Conservation (phyloP, 2,113 vertebrate genomes). For the Varanus komodoensis region DNA sequence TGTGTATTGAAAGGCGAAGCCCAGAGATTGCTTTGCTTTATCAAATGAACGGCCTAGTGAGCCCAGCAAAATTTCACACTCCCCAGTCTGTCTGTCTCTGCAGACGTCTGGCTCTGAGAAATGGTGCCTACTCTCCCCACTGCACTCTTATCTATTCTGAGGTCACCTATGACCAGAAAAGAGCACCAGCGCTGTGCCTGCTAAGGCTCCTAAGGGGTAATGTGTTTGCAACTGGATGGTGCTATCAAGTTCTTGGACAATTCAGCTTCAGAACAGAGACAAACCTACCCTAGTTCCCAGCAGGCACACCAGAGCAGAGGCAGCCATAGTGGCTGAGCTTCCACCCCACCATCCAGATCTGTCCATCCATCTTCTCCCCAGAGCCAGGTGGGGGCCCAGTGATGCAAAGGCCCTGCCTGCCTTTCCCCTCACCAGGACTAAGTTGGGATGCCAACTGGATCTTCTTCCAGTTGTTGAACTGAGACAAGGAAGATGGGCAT, state of each 20-base stretch:
- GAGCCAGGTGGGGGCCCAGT: not conserved
- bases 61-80: not conserved
- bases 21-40: not conserved
- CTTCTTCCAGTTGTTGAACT: not conserved
- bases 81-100: not conserved
- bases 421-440: not conserved
- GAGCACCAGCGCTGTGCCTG: not conserved
- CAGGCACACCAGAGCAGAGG: not conserved
- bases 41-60: not conserved
- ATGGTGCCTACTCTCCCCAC: not conserved
- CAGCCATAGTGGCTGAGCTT: not conserved
- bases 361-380: not conserved
- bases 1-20: not conserved
- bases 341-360: not conserved
- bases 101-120: not conserved
- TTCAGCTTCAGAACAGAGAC: not conserved
- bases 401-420: not conserved
- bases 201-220: not conserved
- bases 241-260: not conserved
- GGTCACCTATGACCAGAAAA: not conserved
- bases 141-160: not conserved
- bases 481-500: not conserved
- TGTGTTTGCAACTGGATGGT: not conserved
- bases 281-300: not conserved
- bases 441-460: not conserved